Evolutionary conservation across 2,797 vertebrate species (phyloP), one percentile per base, ranked within the genome.

Genomic region (Micrastur ruficollis): DNA sequence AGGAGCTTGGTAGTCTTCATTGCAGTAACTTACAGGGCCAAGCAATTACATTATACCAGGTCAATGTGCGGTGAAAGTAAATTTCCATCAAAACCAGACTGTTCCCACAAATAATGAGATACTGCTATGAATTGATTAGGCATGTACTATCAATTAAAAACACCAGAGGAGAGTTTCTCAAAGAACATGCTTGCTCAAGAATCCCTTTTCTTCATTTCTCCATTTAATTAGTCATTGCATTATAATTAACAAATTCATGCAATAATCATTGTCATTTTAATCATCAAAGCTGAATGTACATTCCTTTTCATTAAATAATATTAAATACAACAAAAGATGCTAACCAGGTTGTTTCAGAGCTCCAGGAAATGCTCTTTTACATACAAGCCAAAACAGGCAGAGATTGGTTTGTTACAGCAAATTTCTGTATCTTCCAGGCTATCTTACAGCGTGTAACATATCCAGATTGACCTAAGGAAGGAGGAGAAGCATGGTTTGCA

Each of bases 171-270:
- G 50, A 89, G 27, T 80, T 91, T 94, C 67, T 82, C 75, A 93
- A 95, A 95, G 67, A 96, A 95, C n/a, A 47, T 95, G 67, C 83
- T 95, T 92, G 92, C 90, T 96, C 94, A 78, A 87, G 72, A 95
- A 89, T 92, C 90, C 92, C 86, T 89, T 96, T 96, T 93, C 84
- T 97, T 53, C 80, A 96, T 94, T 94, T 96, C 61, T 90, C 34
- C 61, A 78, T 96, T 96, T 96, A 97, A 97, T 97, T 90, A 92
- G 81, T 79, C 86, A 85, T 32, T 91, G 90, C 25, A 59, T 91
- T 92, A 88, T 91, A 89, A 92, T 93, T 87, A 91, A 94, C 91
- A 97, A 83, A 88, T 81, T 81, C 92, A 95, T 96, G 92, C 92
- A 95, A 94, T 85, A 96, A 83, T 96, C 25, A 89, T 68, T 82